Percentiles rank a stretch among this genome's conserved stretches.
phyloP scores from a whole-genome alignment of 2,113 vertebrate genomes.

The Panthera tigris region DNA sequence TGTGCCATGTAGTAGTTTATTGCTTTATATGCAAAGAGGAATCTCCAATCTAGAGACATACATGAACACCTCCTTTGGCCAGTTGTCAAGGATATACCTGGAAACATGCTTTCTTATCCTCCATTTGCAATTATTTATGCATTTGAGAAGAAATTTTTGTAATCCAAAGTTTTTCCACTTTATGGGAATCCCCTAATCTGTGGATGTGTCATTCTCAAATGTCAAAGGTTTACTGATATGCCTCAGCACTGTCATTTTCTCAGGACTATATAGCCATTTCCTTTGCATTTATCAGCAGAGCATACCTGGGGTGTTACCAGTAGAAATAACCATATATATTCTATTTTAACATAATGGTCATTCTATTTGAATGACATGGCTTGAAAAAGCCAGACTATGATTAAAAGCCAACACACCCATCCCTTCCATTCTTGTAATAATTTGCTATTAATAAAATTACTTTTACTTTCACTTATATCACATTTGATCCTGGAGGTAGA shows the following conservation, averaged over 20 bases:
- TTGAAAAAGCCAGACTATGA: background rate
- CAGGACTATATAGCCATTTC: background rate
- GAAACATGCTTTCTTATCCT: background rate
- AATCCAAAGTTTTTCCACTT: background rate
- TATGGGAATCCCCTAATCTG: background rate
- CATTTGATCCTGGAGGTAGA: background rate
- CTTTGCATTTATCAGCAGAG: background rate
- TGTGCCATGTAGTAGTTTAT: background rate
- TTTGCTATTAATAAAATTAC: background rate
- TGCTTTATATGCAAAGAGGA: background rate
- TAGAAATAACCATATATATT: background rate
- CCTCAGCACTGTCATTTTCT: background rate
- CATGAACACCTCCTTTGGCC: background rate
- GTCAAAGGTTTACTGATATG: no score
- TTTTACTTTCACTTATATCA: background rate
- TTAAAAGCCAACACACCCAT: background rate
- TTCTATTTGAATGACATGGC: background rate
- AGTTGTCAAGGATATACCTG: background rate
- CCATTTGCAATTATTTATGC: background rate
- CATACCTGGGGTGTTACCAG: background rate
- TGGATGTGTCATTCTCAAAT: background rate
- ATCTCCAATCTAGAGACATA: background rate
- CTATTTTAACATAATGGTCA: background rate
- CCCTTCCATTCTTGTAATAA: background rate
- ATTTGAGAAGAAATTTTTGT: background rate